Evolutionary conservation across 2,888 invertebrate genomes (phyloP).

Genomic region (Celastrina argiolus): DNA sequence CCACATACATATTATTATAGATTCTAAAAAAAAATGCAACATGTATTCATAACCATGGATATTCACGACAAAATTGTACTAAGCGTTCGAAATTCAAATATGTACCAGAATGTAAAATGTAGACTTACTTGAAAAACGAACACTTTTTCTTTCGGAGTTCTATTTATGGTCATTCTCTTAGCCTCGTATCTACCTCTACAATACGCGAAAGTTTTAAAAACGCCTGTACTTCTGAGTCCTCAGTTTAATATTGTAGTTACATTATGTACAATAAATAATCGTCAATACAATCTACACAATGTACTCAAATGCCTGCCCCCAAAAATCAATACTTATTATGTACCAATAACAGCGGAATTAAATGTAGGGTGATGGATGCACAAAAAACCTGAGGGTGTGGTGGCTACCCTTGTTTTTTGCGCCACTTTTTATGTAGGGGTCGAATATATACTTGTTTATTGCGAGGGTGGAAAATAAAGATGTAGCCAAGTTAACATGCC

Average conservation of each 20-base stretch:
- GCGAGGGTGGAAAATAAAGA: constrained; percentile 8
- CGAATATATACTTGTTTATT: neutral
- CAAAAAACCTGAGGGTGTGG: constrained; percentile 52
- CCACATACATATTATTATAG: too few species aligned
- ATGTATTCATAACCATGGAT: too few species aligned
- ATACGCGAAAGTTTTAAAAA: too few species aligned
- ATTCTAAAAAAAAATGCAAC: too few species aligned
- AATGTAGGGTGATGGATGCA: constrained; percentile 50
- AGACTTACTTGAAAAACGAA: too few species aligned
- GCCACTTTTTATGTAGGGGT: constrained; percentile 10
- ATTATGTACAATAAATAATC: neutral
- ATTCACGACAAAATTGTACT: too few species aligned
- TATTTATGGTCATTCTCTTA: too few species aligned
- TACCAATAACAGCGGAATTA: constrained; percentile 53
- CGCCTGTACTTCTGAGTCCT: too few species aligned
- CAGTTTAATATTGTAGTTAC: neutral
- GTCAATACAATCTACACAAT: neutral
- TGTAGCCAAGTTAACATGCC: neutral
- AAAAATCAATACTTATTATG: constrained; percentile 60
- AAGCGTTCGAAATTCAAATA: too few species aligned
- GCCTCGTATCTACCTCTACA: too few species aligned
- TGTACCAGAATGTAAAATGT: too few species aligned
- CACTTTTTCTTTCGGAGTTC: too few species aligned
- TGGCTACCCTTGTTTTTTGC: constrained; percentile 11
- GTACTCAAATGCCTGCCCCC: constrained; percentile 33